These are phyloP conservation scores for Vimba vimba DNA, from an alignment of 2,113 vertebrate genomes.

Conservation along the genomic window DNA sequence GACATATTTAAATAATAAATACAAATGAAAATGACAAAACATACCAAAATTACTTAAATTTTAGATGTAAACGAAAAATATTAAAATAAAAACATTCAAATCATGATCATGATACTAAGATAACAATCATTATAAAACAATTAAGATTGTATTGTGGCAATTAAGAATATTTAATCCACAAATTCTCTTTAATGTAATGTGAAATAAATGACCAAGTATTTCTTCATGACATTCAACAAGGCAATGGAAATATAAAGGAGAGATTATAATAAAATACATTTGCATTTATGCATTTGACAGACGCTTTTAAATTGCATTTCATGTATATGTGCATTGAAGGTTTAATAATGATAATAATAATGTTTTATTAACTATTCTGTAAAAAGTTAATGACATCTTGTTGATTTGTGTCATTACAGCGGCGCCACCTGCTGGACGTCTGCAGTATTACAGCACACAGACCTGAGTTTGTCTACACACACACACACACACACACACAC, in stretches of 20 bases:
- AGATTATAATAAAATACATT: neutral
- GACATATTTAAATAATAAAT: neutral
- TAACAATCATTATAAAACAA: neutral
- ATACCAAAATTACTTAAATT: neutral
- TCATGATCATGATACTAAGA: neutral
- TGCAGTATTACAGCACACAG: neutral
- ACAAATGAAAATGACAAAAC: too few species aligned
- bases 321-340: neutral
- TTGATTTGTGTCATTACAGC: neutral
- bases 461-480: conserved; percentile 79
- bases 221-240: neutral
- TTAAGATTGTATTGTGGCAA: neutral
- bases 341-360: neutral
- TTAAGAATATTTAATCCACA: neutral
- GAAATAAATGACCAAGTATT: neutral
- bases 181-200: neutral
- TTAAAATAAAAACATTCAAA: neutral
- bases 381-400: neutral
- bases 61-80: neutral
- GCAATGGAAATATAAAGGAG: neutral
- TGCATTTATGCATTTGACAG: neutral
- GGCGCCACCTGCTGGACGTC: neutral
- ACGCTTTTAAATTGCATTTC: neutral
- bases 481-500: too few species aligned
- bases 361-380: neutral